These are phyloP conservation scores for Synergus japonicus DNA, from an alignment of 2,888 invertebrate genomes.

Conservation along the genomic window DNA sequence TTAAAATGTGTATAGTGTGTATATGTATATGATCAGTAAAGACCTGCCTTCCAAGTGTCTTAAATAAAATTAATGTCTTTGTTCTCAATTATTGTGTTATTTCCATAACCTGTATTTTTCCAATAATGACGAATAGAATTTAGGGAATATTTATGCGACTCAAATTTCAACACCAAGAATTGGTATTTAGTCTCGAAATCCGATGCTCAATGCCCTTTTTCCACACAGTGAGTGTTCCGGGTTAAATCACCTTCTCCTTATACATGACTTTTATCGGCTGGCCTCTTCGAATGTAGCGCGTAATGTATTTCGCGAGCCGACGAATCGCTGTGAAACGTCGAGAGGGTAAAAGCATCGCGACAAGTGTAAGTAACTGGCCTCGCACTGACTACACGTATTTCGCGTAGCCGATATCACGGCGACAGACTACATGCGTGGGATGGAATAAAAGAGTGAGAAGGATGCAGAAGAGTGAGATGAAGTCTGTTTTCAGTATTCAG, in stretches of 20 bases:
- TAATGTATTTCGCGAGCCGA: constrained; percentile 19
- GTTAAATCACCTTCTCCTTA: constrained; percentile 8
- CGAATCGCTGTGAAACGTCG: constrained; percentile 24
- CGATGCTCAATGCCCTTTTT: constrained; percentile 66
- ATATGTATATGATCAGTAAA: too few species aligned
- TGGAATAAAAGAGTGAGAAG: not conserved
- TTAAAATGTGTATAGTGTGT: too few species aligned
- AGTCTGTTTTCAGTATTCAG: not conserved
- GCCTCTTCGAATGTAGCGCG: not conserved
- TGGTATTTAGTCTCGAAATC: not conserved
- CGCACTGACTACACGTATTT: constrained; percentile 15
- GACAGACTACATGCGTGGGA: constrained; percentile 18
- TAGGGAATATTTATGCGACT: too few species aligned
- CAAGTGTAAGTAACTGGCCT: constrained; percentile 36
- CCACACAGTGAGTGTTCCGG: constrained; percentile 26
- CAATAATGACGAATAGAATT: too few species aligned
- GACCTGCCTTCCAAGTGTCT: too few species aligned
- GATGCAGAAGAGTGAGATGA: not conserved
- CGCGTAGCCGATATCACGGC: constrained; percentile 6
- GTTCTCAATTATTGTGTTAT: too few species aligned
- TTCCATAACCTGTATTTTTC: too few species aligned
- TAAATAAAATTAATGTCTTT: too few species aligned
- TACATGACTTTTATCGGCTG: constrained; percentile 24
- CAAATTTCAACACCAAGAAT: not conserved
- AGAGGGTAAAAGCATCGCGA: constrained; percentile 29